phyloP scores from a whole-genome alignment of 2,888 invertebrate genomes.

The Mycogona germanica region DNA sequence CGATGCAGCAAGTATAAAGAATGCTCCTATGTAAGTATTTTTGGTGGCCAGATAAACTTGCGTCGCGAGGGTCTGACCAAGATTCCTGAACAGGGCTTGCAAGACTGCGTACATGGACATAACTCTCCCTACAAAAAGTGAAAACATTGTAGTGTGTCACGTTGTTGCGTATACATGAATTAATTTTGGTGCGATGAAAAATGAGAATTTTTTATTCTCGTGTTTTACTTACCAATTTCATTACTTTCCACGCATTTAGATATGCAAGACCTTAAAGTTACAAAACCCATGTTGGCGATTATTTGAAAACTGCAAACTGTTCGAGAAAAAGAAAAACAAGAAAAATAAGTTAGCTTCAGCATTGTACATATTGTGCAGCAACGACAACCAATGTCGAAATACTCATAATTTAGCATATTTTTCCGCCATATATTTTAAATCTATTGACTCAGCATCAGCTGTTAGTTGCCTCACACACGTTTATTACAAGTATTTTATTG shows the following conservation, averaged over 20 bases:
- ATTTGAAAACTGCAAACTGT: constrained; percentile 5
- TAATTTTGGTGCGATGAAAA: too few species aligned
- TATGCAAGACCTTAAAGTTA: constrained; percentile 9
- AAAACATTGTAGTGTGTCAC: not conserved
- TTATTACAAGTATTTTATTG: too few species aligned
- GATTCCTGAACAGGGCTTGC: not conserved
- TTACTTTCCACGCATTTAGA: constrained; percentile 2
- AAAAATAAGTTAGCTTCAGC: not conserved
- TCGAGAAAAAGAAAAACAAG: not conserved
- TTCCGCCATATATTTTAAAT: too few species aligned
- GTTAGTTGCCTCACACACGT: too few species aligned
- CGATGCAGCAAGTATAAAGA: not conserved
- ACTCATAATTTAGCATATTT: too few species aligned
- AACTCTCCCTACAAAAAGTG: not conserved
- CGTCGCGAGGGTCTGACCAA: constrained; percentile 2
- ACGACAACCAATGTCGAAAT: too few species aligned
- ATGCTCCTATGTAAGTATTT: not conserved
- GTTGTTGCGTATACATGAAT: too few species aligned
- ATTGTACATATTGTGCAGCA: too few species aligned
- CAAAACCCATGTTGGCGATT: constrained; percentile 4
- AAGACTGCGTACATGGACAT: constrained; percentile 12
- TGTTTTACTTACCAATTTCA: constrained; percentile 6
- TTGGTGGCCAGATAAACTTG: constrained; percentile 4
- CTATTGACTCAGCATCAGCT: too few species aligned
- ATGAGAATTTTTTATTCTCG: too few species aligned